Base-by-base conservation (phyloP, 2,888 invertebrate species). In the Sthenelais limicola region DNA sequence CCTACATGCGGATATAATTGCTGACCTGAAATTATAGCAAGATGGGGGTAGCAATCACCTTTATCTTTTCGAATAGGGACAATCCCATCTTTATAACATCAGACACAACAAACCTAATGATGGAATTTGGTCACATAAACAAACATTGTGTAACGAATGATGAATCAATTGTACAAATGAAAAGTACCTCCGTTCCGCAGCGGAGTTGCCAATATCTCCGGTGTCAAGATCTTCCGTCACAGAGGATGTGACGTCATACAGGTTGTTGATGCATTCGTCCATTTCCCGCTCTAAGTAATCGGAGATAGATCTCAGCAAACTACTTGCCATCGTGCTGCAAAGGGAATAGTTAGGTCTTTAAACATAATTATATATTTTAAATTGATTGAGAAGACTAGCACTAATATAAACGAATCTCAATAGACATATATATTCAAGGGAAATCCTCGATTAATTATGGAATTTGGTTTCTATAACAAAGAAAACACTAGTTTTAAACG, bases 1-100 rank as follows among this genome's bases (percentile, higher is more conserved):
- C 47, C 96, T 92, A 77, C 94, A 94, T 72, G 93, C 90, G 38
- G 88, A 88, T 84, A 92, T 90, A 76, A 91, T 85, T 73, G 89
- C 89, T 81, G 90, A 90, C 80, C 91, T 91, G 80, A n/a, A 66
- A 38, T 9, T 12, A 21, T 51, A 21, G 24, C 9, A 15, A 15
- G 43, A 15, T 9, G 43, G 43, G 43, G 43, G 43, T 9, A 43
- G 9, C 43, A 9, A 15, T 15, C 43, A 12, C 43, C 43, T 12
- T 12, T 15, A 12, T 43, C 43, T 15, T 43, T 12, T 9, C 43
- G 15, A 43, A 43, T 12, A 43, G 15, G n/a, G n/a, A n/a, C n/a
- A n/a, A n/a, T n/a, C n/a, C n/a, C n/a, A n/a, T n/a, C n/a, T n/a
- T n/a, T n/a, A n/a, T n/a, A n/a, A n/a, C n/a, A n/a, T n/a, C n/a